Evolutionary conservation across 2,113 vertebrate genomes (phyloP).

Genomic region (Melanerpes aurifrons): DNA sequence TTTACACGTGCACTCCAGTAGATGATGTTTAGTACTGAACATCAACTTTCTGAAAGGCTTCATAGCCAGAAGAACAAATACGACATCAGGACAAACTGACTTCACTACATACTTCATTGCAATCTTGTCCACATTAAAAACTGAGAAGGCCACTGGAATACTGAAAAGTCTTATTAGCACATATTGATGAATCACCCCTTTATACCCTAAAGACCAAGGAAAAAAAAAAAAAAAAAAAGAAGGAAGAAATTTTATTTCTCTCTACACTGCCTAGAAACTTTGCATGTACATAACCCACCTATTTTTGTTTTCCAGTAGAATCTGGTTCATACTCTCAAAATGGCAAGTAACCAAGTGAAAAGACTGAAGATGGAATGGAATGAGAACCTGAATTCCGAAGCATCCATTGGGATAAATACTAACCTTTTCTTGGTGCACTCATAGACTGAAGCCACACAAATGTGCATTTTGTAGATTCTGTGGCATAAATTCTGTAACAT

Average conservation of each 20-base stretch:
- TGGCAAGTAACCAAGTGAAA: background rate
- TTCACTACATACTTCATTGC: background rate
- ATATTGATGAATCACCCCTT: background rate
- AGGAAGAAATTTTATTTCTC: background rate
- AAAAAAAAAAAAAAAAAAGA: background rate
- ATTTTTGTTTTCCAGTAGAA: background rate
- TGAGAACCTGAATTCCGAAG: background rate
- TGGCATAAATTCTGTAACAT: background rate
- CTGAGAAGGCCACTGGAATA: background rate
- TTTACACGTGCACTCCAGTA: background rate
- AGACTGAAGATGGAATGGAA: background rate
- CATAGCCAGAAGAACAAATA: background rate
- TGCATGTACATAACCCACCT: background rate
- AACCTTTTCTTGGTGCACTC: background rate
- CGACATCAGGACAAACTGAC: background rate
- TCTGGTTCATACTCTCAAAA: background rate
- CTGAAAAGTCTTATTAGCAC: background rate
- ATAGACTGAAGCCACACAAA: background rate
- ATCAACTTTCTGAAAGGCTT: background rate
- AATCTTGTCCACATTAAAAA: background rate
- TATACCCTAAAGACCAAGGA: background rate
- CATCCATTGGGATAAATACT: background rate
- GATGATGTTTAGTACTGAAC: background rate
- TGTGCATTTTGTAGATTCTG: background rate
- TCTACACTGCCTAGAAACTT: background rate